phyloP scores from a whole-genome alignment of 2,888 invertebrate genomes.

The Calameuta idolon region DNA sequence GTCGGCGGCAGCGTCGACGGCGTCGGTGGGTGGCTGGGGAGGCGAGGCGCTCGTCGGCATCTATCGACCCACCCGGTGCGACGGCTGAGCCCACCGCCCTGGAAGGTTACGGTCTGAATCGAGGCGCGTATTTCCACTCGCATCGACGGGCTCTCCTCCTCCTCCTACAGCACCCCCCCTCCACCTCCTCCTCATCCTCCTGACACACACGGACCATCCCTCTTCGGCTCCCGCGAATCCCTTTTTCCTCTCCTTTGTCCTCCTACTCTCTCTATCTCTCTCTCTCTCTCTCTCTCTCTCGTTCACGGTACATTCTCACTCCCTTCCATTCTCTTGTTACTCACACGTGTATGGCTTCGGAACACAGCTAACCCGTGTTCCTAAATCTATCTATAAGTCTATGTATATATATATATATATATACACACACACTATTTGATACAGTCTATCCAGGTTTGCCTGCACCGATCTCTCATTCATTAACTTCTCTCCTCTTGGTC shows the following conservation, averaged over 20 bases:
- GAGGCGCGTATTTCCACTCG: slow-evolving; percentile 24
- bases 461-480: background rate
- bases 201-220: background rate
- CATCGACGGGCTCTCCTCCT: background rate
- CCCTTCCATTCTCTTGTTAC: background rate
- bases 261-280: slow-evolving; percentile 6
- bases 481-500: background rate
- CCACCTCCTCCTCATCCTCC: background rate
- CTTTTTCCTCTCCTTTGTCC: slow-evolving; percentile 2
- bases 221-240: slow-evolving; percentile 1
- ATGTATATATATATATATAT: background rate
- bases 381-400: background rate
- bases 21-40: slow-evolving; percentile 40
- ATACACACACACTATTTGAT: background rate
- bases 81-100: slow-evolving; percentile 44
- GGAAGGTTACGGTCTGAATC: slow-evolving; percentile 45
- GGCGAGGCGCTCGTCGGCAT: slow-evolving; percentile 52
- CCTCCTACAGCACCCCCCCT: no score
- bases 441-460: background rate
- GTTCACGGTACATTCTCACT: background rate
- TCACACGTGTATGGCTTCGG: background rate
- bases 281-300: slow-evolving; percentile 5
- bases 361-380: background rate
- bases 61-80: slow-evolving; percentile 58
- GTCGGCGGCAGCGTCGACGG: slow-evolving; percentile 32